Conservation (phyloP, 2,113 vertebrate species). For the human region GRCh38 chr4:182174001-182174500, state of each 20-base stretch:
- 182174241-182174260: background rate
- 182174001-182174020: background rate
- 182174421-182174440: background rate
- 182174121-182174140: background rate
- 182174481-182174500: background rate
- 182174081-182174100: constrained; percentile 31
- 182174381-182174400: background rate
- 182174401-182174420: background rate
- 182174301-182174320: background rate
- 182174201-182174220: background rate
- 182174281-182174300: background rate
- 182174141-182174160: background rate
- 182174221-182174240: background rate
- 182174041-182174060: background rate
- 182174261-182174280: background rate
- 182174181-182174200: background rate
- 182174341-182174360: background rate
- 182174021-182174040: background rate
- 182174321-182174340: background rate
- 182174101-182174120: background rate
- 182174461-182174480: constrained; percentile 4
- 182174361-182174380: background rate
- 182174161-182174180: background rate
- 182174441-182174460: background rate
- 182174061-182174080: background rate